Percentiles rank a stretch among this genome's conserved stretches.
Evolutionary conservation across 2,888 invertebrate species (phyloP).

Genomic region (Ormyrus thymus): DNA sequence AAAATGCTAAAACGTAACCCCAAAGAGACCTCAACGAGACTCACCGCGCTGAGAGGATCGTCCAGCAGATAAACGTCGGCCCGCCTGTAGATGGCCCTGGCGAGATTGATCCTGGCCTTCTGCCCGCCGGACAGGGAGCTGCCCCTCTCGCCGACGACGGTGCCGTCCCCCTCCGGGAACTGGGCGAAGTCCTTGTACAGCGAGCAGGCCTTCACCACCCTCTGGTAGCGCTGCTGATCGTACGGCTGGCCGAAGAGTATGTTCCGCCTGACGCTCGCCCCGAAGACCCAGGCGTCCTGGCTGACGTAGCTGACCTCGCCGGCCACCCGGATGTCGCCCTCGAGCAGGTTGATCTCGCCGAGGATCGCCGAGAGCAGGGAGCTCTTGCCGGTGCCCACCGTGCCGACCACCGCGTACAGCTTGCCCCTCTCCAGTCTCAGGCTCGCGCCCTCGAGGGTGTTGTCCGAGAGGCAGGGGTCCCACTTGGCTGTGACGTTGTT

Average conservation of each 20-base stretch:
- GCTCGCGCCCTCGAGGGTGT: conserved; percentile 77
- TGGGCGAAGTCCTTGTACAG: conserved; percentile 76
- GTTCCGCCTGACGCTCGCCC: conserved; percentile 88
- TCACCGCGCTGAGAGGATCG: conserved; percentile 78
- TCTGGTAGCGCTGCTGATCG: conserved; percentile 78
- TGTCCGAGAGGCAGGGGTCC: conserved; percentile 76
- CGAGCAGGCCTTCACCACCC: conserved; percentile 74
- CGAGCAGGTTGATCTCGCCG: conserved; percentile 80
- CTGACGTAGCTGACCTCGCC: conserved; percentile 86
- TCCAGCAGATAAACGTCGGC: conserved; percentile 88
- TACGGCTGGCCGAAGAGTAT: conserved; percentile 86
- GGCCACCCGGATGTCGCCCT: conserved; percentile 80
- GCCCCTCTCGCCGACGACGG: conserved; percentile 84
- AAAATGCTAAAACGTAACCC: too few relatives aligned
- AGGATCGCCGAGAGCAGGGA: conserved; percentile 83
- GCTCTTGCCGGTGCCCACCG: conserved; percentile 85
- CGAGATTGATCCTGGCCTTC: conserved; percentile 85
- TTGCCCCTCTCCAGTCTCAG: conserved; percentile 78
- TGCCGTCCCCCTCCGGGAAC: conserved; percentile 82
- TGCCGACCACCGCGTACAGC: conserved; percentile 84
- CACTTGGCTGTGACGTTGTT: conserved; percentile 74
- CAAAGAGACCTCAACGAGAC: too few relatives aligned
- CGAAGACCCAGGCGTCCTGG: conserved; percentile 92
- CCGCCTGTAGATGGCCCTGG: conserved; percentile 84
- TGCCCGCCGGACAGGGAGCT: conserved; percentile 85